phyloP scores from a whole-genome alignment of 2,888 invertebrate genomes.

The Theodoxus fluviatilis region DNA sequence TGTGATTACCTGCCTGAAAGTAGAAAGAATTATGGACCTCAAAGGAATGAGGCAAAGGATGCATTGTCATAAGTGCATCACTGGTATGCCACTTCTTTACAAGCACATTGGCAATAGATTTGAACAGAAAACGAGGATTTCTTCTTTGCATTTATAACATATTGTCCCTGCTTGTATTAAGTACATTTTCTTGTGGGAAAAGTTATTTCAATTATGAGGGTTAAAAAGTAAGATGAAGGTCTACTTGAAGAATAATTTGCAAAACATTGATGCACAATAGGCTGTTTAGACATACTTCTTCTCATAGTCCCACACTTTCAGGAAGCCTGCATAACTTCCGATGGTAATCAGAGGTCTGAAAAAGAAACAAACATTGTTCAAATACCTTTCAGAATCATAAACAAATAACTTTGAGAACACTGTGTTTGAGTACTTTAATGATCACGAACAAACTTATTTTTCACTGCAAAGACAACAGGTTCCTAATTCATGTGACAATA shows the following conservation, averaged over 20 bases:
- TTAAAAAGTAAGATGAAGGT: no score
- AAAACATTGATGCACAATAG: no score
- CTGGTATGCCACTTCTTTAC: no score
- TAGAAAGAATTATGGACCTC: neutral
- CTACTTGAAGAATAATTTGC: no score
- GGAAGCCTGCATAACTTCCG: constrained; percentile 62
- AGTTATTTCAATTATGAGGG: no score
- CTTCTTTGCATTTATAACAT: neutral
- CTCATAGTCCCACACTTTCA: constrained; percentile 65
- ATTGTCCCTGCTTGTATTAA: neutral
- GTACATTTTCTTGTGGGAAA: no score
- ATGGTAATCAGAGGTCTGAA: constrained; percentile 61
- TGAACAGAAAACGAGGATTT: neutral
- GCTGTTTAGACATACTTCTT: constrained; percentile 58
- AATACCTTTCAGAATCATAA: neutral
- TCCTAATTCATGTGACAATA: no score
- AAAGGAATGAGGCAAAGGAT: no score
- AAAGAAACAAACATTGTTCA: constrained; percentile 27
- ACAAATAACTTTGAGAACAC: neutral
- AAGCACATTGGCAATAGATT: no score
- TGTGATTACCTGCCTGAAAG: constrained; percentile 50
- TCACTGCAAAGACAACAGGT: constrained; percentile 15
- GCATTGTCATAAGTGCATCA: no score
- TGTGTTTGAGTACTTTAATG: neutral
- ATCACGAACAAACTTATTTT: neutral